Evolutionary conservation across 2,113 vertebrate genomes (phyloP).

Genomic region (Saiga tatarica): DNA sequence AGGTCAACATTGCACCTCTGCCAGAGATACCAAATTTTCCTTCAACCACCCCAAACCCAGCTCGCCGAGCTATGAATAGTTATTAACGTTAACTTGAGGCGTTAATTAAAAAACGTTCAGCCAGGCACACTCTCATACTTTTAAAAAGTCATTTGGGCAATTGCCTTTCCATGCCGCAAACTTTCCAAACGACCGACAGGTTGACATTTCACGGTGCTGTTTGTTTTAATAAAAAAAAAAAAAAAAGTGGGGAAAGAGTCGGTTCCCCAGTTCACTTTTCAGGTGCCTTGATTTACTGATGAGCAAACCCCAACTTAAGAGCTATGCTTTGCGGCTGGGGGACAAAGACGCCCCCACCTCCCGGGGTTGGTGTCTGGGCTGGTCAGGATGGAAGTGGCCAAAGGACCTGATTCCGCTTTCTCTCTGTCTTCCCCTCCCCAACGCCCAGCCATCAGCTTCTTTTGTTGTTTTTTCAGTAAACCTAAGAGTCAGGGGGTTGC

Average conservation of each 20-base stretch:
- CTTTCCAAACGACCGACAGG: constrained; percentile 50
- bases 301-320: constrained; percentile 62
- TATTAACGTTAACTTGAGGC: background rate
- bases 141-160: constrained; percentile 56
- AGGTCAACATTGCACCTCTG: constrained; percentile 26
- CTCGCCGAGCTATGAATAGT: constrained; percentile 38
- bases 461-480: background rate
- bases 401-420: background rate
- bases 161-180: constrained; percentile 58
- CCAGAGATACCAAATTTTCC: constrained; percentile 60
- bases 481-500: fast-evolving
- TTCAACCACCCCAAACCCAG: constrained; percentile 36
- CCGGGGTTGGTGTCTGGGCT: background rate
- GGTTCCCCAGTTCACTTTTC: constrained; percentile 37
- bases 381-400: background rate
- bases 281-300: constrained; percentile 78
- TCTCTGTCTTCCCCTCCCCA: background rate
- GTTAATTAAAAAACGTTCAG: constrained; percentile 62
- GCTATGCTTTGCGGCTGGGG: background rate
- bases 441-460: background rate
- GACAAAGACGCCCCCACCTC: background rate
- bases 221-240: constrained; percentile 73
- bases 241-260: background rate
- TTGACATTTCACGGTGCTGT: constrained; percentile 53
- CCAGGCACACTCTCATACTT: constrained; percentile 51